Conservation (phyloP, 2,888 invertebrate genomes). For the Amblyjoppa proteus region DNA sequence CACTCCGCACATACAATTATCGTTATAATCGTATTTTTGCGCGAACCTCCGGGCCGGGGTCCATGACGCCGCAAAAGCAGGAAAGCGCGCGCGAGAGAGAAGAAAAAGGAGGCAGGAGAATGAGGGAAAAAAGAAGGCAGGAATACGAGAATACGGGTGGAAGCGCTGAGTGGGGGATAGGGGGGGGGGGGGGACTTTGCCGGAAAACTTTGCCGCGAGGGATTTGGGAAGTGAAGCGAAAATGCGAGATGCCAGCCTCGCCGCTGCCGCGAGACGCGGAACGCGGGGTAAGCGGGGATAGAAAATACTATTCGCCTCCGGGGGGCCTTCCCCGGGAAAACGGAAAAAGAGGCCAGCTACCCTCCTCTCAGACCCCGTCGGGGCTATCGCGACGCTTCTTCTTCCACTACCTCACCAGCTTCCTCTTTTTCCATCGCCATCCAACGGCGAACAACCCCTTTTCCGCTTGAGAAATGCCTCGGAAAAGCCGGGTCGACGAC, state of each 20-base stretch:
- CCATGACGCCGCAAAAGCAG: conserved; percentile 65
- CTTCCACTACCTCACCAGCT: conserved; percentile 35
- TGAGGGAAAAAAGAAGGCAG: conserved; percentile 54
- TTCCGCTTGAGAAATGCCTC: conserved; percentile 50
- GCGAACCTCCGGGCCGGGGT: conserved; percentile 74
- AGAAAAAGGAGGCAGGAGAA: conserved; percentile 29
- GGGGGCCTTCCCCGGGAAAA: conserved; percentile 61
- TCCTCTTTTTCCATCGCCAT: conserved; percentile 46
- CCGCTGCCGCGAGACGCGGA: conserved; percentile 31
- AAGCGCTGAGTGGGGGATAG: conserved; percentile 32
- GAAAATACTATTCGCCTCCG: conserved; percentile 61
- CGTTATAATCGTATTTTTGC: conserved; percentile 83
- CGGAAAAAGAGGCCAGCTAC: conserved; percentile 70
- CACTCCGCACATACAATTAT: conserved; percentile 83
- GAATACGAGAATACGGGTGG: conserved; percentile 34
- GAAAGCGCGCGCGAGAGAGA: conserved; percentile 25
- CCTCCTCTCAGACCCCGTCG: conserved; percentile 52
- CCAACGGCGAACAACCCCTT: conserved; percentile 50
- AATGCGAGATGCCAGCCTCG: conserved; percentile 69
- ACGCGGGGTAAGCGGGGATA: conserved; percentile 42
- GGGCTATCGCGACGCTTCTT: conserved; percentile 45
- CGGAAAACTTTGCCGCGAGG: conserved; percentile 79
- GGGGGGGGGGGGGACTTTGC: conserved; percentile 28
- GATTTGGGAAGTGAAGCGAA: conserved; percentile 82
- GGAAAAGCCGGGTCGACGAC: conserved; percentile 51